Evolutionary conservation across 2,888 invertebrate species (phyloP).

Genomic region (Aleiodes testaceus): DNA sequence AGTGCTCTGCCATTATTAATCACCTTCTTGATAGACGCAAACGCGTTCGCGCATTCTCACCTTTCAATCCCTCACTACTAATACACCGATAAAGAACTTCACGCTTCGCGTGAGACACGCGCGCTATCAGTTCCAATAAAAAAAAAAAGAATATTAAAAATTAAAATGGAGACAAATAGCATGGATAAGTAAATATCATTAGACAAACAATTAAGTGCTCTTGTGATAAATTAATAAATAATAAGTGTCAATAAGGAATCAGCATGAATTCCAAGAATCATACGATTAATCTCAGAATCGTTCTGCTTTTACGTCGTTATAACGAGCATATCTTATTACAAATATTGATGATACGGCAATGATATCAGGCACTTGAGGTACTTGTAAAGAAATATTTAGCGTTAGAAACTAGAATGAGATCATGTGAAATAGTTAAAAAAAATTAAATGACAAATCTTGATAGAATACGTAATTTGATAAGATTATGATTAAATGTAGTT

Average conservation of each 20-base stretch:
- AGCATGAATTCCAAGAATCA: slow-evolving; percentile 15
- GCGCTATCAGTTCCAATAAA: slow-evolving; percentile 35
- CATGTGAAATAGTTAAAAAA: not conserved
- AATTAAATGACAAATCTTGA: not conserved
- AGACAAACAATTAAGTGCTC: slow-evolving; percentile 23
- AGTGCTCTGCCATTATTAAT: slow-evolving; percentile 35
- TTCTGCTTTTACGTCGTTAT: slow-evolving; percentile 18
- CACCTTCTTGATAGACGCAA: slow-evolving; percentile 26
- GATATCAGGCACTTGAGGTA: slow-evolving; percentile 7
- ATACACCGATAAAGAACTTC: slow-evolving; percentile 43
- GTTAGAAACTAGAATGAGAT: slow-evolving; percentile 21
- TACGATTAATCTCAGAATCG: slow-evolving; percentile 9
- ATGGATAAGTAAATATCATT: slow-evolving; percentile 30
- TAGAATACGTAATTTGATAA: slow-evolving; percentile 19
- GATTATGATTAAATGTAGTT: slow-evolving; percentile 26
- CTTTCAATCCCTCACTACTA: slow-evolving; percentile 26
- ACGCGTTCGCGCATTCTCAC: slow-evolving; percentile 7
- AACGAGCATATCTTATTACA: not conserved
- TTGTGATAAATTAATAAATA: slow-evolving; percentile 40
- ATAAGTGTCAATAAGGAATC: slow-evolving; percentile 28
- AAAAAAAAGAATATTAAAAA: slow-evolving; percentile 29
- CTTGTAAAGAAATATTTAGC: slow-evolving; percentile 13
- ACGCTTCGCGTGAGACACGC: slow-evolving; percentile 44
- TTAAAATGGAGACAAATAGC: slow-evolving; percentile 7
- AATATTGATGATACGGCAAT: slow-evolving; percentile 18